Base-by-base conservation (phyloP, 2,888 invertebrate species). In the Allacma fusca region DNA sequence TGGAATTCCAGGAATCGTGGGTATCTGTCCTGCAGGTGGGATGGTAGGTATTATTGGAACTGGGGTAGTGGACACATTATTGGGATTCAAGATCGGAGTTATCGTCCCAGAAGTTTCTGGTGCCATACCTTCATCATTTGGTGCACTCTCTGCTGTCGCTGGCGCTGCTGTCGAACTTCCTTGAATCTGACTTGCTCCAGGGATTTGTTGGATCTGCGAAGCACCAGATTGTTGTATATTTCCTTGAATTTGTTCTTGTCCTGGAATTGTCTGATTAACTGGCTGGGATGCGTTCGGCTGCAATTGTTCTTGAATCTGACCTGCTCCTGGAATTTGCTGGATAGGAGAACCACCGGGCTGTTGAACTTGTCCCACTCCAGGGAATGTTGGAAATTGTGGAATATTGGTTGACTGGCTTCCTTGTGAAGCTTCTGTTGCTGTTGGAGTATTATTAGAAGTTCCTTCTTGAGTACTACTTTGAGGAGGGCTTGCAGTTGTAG, bases 21-120 rank as follows among this genome's bases (percentile, higher is more conserved):
- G 34, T n/a, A 34, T 34, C 40, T 24, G 21, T 16, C 16, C n/a
- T n/a, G n/a, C n/a, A n/a, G n/a, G n/a, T n/a, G n/a, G n/a, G n/a
- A n/a, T n/a, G n/a, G n/a, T n/a, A n/a, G n/a, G n/a, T n/a, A n/a
- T n/a, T n/a, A n/a, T n/a, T n/a, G n/a, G n/a, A 50, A 12, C 50
- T 40, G 40, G 40, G 19, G 40, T 40, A n/a, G 28, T 21, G 13
- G 50, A 34, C 7, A 16, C 34, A 19, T 2, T 4, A 26, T 62
- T 71, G 21, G 76, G 76, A 28, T 70, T 68, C 24, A 77, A 65
- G 21, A 77, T 77, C 9, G 76, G 76, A 29, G 70, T 76, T 69
- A 62, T 57, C 13, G 76, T 76, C 40, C 40, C n/a, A n/a, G n/a
- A n/a, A n/a, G 34, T 34, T 9, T 9, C 34, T 34, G 34, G n/a